Percentiles rank a stretch among this genome's conserved stretches.
Conservation (phyloP, 1,140 invertebrate species). For the Thaumetopoea pityocampa region DNA sequence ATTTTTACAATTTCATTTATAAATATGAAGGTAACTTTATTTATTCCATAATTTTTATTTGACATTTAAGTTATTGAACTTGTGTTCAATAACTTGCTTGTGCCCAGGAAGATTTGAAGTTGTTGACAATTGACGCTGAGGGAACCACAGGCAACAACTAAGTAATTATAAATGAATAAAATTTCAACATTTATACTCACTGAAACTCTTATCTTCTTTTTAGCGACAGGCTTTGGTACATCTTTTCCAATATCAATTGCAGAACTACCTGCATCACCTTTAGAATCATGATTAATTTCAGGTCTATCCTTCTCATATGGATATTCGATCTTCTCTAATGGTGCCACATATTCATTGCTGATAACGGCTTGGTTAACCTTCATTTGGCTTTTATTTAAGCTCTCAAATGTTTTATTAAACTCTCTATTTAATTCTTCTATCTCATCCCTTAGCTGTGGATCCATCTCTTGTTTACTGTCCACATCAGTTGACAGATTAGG, state of each 20-base stretch:
- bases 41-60: too few species aligned
- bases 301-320: too few species aligned
- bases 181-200: slow-evolving; percentile 34
- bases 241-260: neutral
- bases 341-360: slow-evolving; percentile 26
- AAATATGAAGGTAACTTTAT: too few species aligned
- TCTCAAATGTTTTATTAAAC: slow-evolving; percentile 65
- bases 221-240: slow-evolving; percentile 52
- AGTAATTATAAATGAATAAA: slow-evolving; percentile 3
- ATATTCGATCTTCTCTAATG: slow-evolving; percentile 35
- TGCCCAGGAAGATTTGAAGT: too few species aligned
- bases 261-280: neutral
- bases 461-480: slow-evolving; percentile 38
- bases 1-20: too few species aligned
- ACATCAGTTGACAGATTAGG: slow-evolving; percentile 38
- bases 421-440: slow-evolving; percentile 63
- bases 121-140: too few species aligned
- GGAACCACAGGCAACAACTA: too few species aligned
- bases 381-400: slow-evolving; percentile 40
- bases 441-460: slow-evolving; percentile 52
- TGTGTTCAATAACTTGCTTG: too few species aligned
- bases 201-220: slow-evolving; percentile 55
- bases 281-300: neutral
- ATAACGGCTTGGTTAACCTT: slow-evolving; percentile 14
- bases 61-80: too few species aligned